Evolutionary conservation across 2,797 vertebrate genomes (phyloP).

Genomic region (Aulostomus chinensis): DNA sequence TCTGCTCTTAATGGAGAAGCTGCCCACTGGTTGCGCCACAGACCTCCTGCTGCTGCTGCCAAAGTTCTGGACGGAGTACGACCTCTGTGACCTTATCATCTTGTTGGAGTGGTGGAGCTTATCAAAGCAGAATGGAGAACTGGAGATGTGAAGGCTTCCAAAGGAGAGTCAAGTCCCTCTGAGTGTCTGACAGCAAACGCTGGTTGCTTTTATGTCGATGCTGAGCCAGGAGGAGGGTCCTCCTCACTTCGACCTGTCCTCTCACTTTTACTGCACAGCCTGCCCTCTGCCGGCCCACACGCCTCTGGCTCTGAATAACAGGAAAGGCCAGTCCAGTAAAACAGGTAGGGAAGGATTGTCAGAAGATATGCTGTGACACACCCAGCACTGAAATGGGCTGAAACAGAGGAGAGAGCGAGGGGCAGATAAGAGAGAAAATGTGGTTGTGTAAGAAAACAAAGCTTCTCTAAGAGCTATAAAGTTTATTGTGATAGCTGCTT

Average conservation of each 20-base stretch:
- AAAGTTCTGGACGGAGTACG: slow-evolving; percentile 5
- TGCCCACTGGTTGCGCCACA: rapidly evolving
- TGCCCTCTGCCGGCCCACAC: slow-evolving; percentile 14
- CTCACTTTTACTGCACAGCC: slow-evolving; percentile 52
- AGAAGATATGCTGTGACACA: slow-evolving; percentile 72
- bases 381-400: slow-evolving; percentile 53
- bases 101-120: slow-evolving; percentile 17
- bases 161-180: slow-evolving; percentile 83
- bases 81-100: neutral
- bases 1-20: slow-evolving; percentile 19
- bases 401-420: slow-evolving; percentile 8
- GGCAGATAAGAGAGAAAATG: slow-evolving; percentile 5
- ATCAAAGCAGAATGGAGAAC: slow-evolving; percentile 34
- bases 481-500: too few species aligned
- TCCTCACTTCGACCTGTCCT: slow-evolving; percentile 49
- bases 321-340: slow-evolving; percentile 72
- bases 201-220: slow-evolving; percentile 61
- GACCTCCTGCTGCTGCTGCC: slow-evolving; percentile 10
- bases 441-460: slow-evolving; percentile 2
- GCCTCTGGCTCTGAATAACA: slow-evolving; percentile 44
- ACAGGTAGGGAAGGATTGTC: slow-evolving; percentile 76
- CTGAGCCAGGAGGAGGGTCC: slow-evolving; percentile 44
- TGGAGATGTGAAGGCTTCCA: slow-evolving; percentile 64
- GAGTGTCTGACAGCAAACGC: slow-evolving; percentile 57
- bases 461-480: neutral